Evolutionary conservation across 2,797 vertebrate species (phyloP).

Genomic region (Mormyrus hasselquistii): DNA sequence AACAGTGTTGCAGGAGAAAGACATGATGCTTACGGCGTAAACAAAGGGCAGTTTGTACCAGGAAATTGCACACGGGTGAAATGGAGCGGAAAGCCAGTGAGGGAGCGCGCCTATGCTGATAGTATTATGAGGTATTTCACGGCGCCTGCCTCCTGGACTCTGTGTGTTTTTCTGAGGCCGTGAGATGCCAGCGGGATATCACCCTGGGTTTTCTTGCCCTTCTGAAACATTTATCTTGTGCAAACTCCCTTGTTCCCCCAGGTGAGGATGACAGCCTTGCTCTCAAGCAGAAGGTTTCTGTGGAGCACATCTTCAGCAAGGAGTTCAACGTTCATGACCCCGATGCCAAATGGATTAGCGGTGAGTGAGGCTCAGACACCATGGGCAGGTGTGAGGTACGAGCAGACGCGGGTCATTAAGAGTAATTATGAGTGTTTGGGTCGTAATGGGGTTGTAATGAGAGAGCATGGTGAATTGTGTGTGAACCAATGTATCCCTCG

Average conservation of each 20-base stretch:
- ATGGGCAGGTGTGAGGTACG: neutral
- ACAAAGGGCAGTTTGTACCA: constrained; percentile 1
- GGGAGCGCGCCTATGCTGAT: neutral
- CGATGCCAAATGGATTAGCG: constrained; percentile 87
- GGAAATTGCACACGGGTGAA: neutral
- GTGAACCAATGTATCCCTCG: neutral
- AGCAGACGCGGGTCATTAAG: neutral
- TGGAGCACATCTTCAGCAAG: constrained; percentile 80
- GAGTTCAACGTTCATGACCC: constrained; percentile 87
- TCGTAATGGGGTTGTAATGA: neutral
- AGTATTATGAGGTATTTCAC: neutral
- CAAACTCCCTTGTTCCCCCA: constrained; percentile 41
- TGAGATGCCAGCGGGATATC: neutral
- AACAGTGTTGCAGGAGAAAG: neutral
- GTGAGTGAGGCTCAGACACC: constrained; percentile 57
- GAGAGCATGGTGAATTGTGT: neutral
- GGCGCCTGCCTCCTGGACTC: neutral
- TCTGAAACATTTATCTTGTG: neutral
- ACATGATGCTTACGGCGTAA: constrained; percentile 11
- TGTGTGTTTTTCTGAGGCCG: neutral
- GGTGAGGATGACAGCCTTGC: constrained; percentile 90
- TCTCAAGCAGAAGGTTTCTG: constrained; percentile 82
- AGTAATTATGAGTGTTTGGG: neutral
- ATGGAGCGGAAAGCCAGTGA: neutral
- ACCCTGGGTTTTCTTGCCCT: neutral